Evolutionary conservation across 92 coral and sea anemone genomes (phyloP), one percentile per base, ranked within the genome.

Genomic region (Porites evermanni): DNA sequence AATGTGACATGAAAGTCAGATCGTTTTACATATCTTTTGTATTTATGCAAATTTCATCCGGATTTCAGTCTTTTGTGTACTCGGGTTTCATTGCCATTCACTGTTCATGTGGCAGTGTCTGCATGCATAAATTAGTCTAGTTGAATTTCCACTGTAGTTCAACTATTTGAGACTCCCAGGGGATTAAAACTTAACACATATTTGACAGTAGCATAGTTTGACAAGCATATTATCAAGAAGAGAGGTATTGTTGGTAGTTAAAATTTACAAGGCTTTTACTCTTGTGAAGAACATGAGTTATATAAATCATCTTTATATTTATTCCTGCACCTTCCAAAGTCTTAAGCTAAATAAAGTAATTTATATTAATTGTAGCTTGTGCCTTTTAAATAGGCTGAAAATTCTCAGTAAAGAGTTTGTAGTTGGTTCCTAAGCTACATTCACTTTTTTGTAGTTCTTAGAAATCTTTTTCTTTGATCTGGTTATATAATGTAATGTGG

Each of bases 11-110:
- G 8, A 61, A 19, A 65, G 81, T 17, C 56, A 53, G 44, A 51
- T 52, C 20, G 44, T 52, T 51, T 79, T 67, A 10, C 83, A 79
- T 7, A 14, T 14, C 66, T 67, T 79, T 79, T 67, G 75, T 79
- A 14, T 67, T 21, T 67, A 67, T 79, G 64, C 75, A 67, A 79
- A 79, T 67, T 17, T 4, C 23, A 29, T 79, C 20, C 50, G 7
- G 14, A 23, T 21, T 79, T 67, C 61, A 56, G 13, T 56, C 13
- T 26, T 51, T 79, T 67, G 65, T 79, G 60, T 79, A 61, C 53
- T 79, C 74, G 65, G 17, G 72, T 53, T 79, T 67, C 84, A 52
- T 67, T 21, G 68, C 23, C 24, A 67, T 64, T 79, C 60, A 53
- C 66, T 7, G 23, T 24, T 8, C 66, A 24, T 79, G 83, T 79